These are phyloP conservation scores for Nezara viridula DNA, from an alignment of 2,888 invertebrate species.

Conservation along the genomic window DNA sequence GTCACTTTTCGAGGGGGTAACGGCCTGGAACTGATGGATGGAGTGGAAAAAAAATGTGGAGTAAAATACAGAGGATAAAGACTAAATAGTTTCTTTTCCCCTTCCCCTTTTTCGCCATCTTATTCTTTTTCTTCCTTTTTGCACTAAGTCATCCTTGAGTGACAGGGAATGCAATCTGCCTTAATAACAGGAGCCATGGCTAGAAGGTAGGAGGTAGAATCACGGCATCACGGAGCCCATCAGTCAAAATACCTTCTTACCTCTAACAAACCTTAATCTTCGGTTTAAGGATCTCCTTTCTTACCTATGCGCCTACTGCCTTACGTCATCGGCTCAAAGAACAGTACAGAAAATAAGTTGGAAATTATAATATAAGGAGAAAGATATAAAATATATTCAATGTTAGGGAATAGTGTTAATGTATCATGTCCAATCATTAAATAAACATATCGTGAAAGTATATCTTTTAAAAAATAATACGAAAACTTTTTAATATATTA, in stretches of 20 bases:
- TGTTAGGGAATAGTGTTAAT: background rate
- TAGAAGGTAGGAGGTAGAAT: background rate
- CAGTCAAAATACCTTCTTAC: conserved; percentile 37
- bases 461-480: too few species aligned
- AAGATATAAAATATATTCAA: background rate
- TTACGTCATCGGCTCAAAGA: background rate
- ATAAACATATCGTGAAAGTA: too few species aligned
- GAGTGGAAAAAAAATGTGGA: conserved; percentile 19
- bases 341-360: background rate
- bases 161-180: conserved; percentile 56
- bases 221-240: conserved; percentile 42
- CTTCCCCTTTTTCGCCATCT: background rate
- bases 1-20: conserved; percentile 32
- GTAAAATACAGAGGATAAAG: conserved; percentile 44
- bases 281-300: background rate
- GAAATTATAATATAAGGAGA: background rate
- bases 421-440: background rate
- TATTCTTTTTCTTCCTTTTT: conserved; percentile 37
- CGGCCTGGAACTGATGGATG: conserved; percentile 3
- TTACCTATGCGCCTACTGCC: background rate
- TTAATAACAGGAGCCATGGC: conserved; percentile 47
- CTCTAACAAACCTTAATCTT: conserved; percentile 23
- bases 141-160: conserved; percentile 50
- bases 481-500: too few species aligned
- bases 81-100: conserved; percentile 48